Conservation (phyloP, 2,797 vertebrate species). For the Poecilia picta region DNA sequence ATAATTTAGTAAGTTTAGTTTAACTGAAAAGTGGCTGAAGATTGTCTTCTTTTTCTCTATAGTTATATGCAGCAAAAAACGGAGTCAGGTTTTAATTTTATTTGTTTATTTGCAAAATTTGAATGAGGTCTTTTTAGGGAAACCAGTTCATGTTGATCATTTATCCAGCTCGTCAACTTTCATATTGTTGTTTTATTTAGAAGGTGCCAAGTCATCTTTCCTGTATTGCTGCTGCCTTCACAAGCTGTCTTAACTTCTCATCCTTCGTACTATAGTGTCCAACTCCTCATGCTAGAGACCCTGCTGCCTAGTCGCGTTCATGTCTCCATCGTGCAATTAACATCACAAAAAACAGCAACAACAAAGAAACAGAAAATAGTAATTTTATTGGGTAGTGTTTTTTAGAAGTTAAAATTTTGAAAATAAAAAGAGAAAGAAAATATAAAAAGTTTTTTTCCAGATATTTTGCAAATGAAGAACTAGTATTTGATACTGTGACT, state of each 20-base stretch:
- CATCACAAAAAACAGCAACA: neutral
- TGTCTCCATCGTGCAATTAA: slow-evolving; percentile 41
- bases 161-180: too few relatives aligned
- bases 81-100: neutral
- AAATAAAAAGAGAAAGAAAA: neutral
- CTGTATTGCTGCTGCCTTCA: neutral
- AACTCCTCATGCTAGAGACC: slow-evolving; percentile 22
- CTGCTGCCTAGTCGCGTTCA: slow-evolving; percentile 13
- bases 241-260: slow-evolving; percentile 23
- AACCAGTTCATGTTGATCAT: neutral
- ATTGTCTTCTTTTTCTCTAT: neutral
- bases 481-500: too few relatives aligned
- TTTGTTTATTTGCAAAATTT: neutral
- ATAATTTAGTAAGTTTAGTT: neutral
- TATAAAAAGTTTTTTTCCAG: neutral
- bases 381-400: neutral
- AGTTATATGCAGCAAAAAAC: neutral
- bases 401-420: slow-evolving; percentile 3
- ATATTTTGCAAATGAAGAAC: neutral
- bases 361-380: neutral
- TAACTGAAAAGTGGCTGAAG: neutral
- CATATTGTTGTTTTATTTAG: slow-evolving; percentile 38
- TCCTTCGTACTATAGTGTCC: slow-evolving; percentile 28
- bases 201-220: neutral
- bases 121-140: neutral